Base-by-base conservation (phyloP, 2,113 vertebrate species). In the Hystrix cristata region DNA sequence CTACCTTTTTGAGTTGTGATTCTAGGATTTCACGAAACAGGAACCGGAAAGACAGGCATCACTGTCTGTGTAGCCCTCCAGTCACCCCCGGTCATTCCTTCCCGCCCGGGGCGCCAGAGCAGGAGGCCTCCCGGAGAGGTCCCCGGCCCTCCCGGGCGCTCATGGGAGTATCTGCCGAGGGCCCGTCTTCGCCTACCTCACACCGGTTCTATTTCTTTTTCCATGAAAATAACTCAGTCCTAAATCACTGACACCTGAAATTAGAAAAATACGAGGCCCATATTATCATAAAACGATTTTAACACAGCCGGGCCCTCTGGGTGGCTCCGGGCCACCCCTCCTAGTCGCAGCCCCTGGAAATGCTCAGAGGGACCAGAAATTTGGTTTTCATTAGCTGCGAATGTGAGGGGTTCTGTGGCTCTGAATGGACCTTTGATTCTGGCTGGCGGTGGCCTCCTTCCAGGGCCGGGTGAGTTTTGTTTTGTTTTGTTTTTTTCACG, bases 341-440 rank as follows among this genome's bases (percentile, higher is more conserved):
- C 76, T 91, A 48, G 53, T 87, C 92, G 96, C 95, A 93, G 98
- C 87, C 97, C 97, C 95, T 97, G 97, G 97, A 98, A 98, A 98
- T 85, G 96, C 98, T 97, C 16, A 60, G 97, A 93, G 96, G 83
- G 94, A 89, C 5, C 43, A 94, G 98, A 96, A 94, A 80, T 96
- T 98, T 98, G 98, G 98, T 98, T 98, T 98, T 98, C 98, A 98
- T 98, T 98, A 98, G 97, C 92, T 1, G 94, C 76, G 15, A 97
- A 96, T 98, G 98, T 97, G 97, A 98, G 97, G 90, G 80, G 92
- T 97, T 98, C 98, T 98, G 97, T 97, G 59, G 80, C 96, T 98
- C 98, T 99, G 98, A 98, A 98, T 98, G 98, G 97, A 98, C 96
- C 98, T 98, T 98, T 98, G 98, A 98, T 98, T 98, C 98, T 93